Evolutionary conservation across 1,140 invertebrate genomes (phyloP).

Genomic region (Megalopta genalis): DNA sequence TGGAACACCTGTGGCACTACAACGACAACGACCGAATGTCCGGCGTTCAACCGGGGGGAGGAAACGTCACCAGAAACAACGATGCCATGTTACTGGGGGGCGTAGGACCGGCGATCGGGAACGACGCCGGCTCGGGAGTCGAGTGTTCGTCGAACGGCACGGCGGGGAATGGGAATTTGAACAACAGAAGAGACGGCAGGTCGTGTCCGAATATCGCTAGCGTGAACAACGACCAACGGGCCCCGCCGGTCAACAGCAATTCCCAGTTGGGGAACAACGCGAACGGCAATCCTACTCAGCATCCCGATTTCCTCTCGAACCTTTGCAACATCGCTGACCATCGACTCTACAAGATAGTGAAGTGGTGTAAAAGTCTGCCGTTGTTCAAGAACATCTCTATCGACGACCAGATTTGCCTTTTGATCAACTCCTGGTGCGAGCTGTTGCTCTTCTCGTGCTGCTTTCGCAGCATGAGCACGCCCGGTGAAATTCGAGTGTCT

Average conservation of each 20-base stretch:
- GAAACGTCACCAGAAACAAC: conserved; percentile 23
- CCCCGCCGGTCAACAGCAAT: conserved; percentile 44
- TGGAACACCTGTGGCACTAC: conserved; percentile 96
- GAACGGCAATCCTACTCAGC: conserved; percentile 82
- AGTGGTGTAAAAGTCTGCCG: conserved; percentile 98
- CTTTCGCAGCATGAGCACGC: conserved; percentile 92
- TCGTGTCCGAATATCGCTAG: conserved; percentile 55
- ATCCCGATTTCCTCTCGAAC: conserved; percentile 91
- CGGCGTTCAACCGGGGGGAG: conserved; percentile 50
- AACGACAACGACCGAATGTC: conserved; percentile 83
- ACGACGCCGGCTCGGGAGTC: conserved; percentile 29
- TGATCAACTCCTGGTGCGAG: conserved; percentile 99
- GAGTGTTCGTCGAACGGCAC: conserved; percentile 56
- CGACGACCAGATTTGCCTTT: conserved; percentile 96
- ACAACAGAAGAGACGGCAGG: conserved; percentile 55
- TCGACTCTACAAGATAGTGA: conserved; percentile 97
- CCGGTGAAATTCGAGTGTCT: conserved; percentile 91
- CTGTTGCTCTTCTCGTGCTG: conserved; percentile 95
- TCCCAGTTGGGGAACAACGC: conserved; percentile 53
- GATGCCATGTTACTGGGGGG: conserved; percentile 40
- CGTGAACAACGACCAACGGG: conserved; percentile 60
- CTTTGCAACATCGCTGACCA: conserved; percentile 97
- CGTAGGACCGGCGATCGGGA: conserved; percentile 18
- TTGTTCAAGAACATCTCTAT: conserved; percentile 98
- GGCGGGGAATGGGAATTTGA: conserved; percentile 74